A percentile compares a stretch with the other conserved stretches of the same genome.
These are phyloP conservation scores for Calameuta idolon DNA, from an alignment of 2,888 invertebrate genomes.

Conservation along the genomic window DNA sequence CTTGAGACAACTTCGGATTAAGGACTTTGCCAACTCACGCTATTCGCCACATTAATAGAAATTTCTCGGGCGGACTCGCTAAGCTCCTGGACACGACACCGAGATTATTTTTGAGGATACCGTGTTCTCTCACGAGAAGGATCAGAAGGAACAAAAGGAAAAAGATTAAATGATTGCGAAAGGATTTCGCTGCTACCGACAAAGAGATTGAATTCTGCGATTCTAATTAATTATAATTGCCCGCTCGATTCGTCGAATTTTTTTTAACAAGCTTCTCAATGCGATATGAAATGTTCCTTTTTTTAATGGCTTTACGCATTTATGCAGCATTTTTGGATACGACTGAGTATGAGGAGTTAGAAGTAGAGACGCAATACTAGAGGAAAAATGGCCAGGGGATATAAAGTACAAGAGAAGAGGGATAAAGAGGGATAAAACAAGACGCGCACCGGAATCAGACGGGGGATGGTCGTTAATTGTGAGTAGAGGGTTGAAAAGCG, in stretches of 20 bases:
- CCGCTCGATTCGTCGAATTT: not conserved
- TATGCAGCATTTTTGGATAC: not conserved
- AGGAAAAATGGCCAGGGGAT: not conserved
- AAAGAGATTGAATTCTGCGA: not conserved
- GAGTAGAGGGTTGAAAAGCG: not conserved
- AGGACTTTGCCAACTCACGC: conserved; percentile 5
- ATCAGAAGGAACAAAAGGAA: not conserved
- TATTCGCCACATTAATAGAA: conserved; percentile 4
- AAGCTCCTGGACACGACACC: not conserved
- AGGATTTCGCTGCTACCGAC: not conserved
- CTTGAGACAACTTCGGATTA: not conserved
- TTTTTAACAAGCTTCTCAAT: not conserved
- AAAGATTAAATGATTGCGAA: not conserved
- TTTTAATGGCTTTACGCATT: not conserved
- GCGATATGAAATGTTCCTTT: not conserved
- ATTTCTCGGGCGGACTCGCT: not conserved
- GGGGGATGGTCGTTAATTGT: not conserved
- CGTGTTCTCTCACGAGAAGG: not conserved
- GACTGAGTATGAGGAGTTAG: not conserved
- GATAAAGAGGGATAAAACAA: not conserved
- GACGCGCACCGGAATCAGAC: not conserved
- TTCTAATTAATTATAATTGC: not conserved
- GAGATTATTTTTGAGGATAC: not conserved
- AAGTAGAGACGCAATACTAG: not conserved
- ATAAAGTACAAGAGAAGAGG: not conserved